Evolutionary conservation across 2,888 invertebrate genomes (phyloP), one percentile per base, ranked within the genome.

Genomic region (Caradrina kadenii): DNA sequence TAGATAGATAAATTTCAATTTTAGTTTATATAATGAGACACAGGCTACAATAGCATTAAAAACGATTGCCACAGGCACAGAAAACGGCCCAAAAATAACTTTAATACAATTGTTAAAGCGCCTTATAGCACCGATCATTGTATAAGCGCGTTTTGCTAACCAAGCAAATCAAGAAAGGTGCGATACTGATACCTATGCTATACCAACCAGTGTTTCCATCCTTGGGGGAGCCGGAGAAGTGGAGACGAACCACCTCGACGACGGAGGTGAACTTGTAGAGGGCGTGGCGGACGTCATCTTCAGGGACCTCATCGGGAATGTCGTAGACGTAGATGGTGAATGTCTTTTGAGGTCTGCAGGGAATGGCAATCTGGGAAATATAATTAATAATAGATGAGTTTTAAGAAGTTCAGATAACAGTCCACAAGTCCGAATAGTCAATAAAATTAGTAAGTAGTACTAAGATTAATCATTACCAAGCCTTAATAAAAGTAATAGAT

Each of bases 321-420:
- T 98, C 98, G 87, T 98, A 96, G 58, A 98, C 98, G 91, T 97
- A 97, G 79, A 98, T 96, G 8, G 98, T 98, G 90, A 98, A 98
- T n/a, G 98, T 98, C 94, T 98, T 98, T 89, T 98, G 98, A 0
- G 98, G 98, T 84, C 98, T 96, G 90, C 98, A 98, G 6, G 98
- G 98, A 86, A 98, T 98, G 50, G 98, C 97, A 79, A 98, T 97
- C 97, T 97, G 91, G 55, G 86, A 1, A 17, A 1, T 26, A 2
- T 1, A 50, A 15, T 54, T 22, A 63, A 2, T 49, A 3, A 13
- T 17, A 22, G 1, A 1, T 15, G 22, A 19, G 1, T 42, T 15
- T 11, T 10, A n/a, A 15, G 7, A 48, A 35, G n/a, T 26, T 26
- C 0, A 35, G 7, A 3, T 45, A n/a, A 15, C 0, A 49, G n/a